A percentile compares a stretch with the other conserved stretches of the same genome.
phyloP scores from a whole-genome alignment of 1,140 invertebrate species.

The Vollenhovia emeryi region DNA sequence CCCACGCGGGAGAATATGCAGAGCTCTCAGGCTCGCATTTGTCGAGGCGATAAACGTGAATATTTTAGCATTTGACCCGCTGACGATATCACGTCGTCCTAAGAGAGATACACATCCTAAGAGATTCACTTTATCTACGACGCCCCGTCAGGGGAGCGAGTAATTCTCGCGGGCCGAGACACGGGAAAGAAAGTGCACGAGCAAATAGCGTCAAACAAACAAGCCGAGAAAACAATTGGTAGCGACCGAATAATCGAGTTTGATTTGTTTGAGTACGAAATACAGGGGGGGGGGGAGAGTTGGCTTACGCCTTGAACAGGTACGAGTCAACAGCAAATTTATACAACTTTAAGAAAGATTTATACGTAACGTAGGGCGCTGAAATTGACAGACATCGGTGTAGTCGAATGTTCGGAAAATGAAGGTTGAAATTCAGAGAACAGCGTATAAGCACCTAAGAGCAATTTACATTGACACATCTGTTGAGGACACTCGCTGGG shows the following conservation, averaged over 20 bases:
- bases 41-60: slow-evolving; percentile 53
- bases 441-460: background rate
- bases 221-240: slow-evolving; percentile 4
- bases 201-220: slow-evolving; percentile 29
- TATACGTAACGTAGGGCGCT: background rate
- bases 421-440: background rate
- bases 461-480: background rate
- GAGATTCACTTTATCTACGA: slow-evolving; percentile 42
- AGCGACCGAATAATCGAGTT: slow-evolving; percentile 31
- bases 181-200: slow-evolving; percentile 12
- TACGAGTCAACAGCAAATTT: background rate
- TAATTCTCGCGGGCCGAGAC: slow-evolving; percentile 13
- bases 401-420: background rate
- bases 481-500: background rate
- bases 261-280: slow-evolving; percentile 30
- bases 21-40: slow-evolving; percentile 45
- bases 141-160: background rate
- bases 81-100: slow-evolving; percentile 38
- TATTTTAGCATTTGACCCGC: slow-evolving; percentile 50
- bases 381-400: background rate
- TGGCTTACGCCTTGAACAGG: background rate
- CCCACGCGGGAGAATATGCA: slow-evolving; percentile 12
- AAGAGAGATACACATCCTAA: slow-evolving; percentile 29
- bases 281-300: background rate
- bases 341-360: background rate